Evolutionary conservation across 2,888 invertebrate genomes (phyloP), one percentile per base, ranked within the genome.

Genomic region (Leptopilina drosophilae): DNA sequence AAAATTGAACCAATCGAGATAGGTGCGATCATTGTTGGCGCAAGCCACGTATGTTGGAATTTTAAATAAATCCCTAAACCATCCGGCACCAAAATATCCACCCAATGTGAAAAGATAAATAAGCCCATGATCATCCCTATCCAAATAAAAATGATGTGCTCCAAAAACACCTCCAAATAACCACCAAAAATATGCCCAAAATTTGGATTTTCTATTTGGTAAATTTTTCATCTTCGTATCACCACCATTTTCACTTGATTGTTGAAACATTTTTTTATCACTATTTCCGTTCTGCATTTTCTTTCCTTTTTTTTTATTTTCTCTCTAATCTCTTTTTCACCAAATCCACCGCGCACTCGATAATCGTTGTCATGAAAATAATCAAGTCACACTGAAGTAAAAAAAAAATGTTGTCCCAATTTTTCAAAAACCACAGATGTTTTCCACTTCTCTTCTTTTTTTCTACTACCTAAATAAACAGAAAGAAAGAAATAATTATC

Each of bases 101-200:
- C 97, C 98, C 20, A 97, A 92, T 0, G 97, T 97, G 80, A 95
- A 95, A 95, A 97, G 96, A 95, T 97, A 97, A 0, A 98, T 93
- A 89, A 98, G 96, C 0, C 97, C 98, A 87, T 99, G 99, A 33
- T 95, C 94, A 91, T 98, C 97, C 79, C 98, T 93, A 77, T 95
- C 94, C 83, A 99, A 93, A 92, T 99, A 99, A 88, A 98, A 94
- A 90, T 98, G 97, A 92, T 99, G 99, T 6, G 96, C 92, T 0
- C 98, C 98, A 85, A 97, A 95, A 86, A 96, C 92, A 5, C 99
- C 99, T 20, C 97, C 97, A 85, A 97, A 94, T 0, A 98, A 88
- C 98, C 98, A 99, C 64, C 96, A 92, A 1, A 98, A 81, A 89
- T 98, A 99, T 0, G 98, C 95, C 87, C 94, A 89, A 76, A 95